Base-by-base conservation (phyloP, 2,888 invertebrate genomes). In the Neocrepidodera transversa region DNA sequence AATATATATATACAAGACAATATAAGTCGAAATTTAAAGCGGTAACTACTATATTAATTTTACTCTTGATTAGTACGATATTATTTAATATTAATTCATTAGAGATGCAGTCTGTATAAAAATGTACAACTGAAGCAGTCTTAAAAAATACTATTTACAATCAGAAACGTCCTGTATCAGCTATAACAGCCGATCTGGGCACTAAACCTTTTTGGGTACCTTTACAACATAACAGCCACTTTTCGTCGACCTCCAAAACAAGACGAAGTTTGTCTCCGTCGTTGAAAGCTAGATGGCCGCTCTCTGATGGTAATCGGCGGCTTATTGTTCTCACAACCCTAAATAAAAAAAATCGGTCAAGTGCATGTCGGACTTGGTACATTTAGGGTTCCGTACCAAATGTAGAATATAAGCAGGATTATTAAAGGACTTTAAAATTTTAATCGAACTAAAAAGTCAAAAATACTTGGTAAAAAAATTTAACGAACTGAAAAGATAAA, bases 181-280 rank as follows among this genome's bases (percentile, higher is more conserved):
- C 83, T 61, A 86, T 81, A 14, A 90, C 89, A 28, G 89, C 89
- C 60, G 87, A 86, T 59, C 86, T 83, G 1, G 90, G 90, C 36
- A 91, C 91, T 35, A 91, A 82, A 58, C 91, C 91, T 74, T 90
- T 90, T 71, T 87, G 87, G 32, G 89, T 88, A 5, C 90, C 90
- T 67, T 89, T 82, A 71, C 89, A 89, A 76, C 91, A 91, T 57
- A 91, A 79, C 66, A 91, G 78, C 85, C 90, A 88, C 70, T 89
- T 88, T 71, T 85, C 86, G 76, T 91, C 91, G 42, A 91, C 90
- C 71, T 91, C 90, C 20, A 91, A 80, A 47, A 91, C 87, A 28
- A 91, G 84, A 62, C 87, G 86, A 43, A 91, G 81, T 38, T 85
- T 83, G 74, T 91, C 91, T 13, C 90, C 90, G 76, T 90, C 89